Evolutionary conservation across 2,888 invertebrate genomes (phyloP), one percentile per base, ranked within the genome.

Genomic region (Tipula helvola): DNA sequence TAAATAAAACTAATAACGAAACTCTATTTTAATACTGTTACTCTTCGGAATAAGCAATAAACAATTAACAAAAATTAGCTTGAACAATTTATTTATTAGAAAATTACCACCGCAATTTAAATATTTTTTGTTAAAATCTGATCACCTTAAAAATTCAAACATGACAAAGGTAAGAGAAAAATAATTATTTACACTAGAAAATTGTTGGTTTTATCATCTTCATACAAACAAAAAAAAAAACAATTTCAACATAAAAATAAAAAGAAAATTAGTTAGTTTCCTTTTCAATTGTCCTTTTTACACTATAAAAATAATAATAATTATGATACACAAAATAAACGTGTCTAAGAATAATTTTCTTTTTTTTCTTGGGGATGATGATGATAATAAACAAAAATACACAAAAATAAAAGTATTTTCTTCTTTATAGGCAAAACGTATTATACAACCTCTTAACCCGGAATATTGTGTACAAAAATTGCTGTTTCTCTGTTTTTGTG

Each of bases 221-320:
- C 71, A 28, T 28, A 71, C 3, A 71, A 71, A 28, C 71, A 71
- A 28, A 12, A 71, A 57, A 28, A 28, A 28, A 52, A 71, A 71
- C n/a, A 71, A 71, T 71, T 10, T 12, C 52, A 52, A 16, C 8
- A 28, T 57, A 57, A 57, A 57, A 57, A 57, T 18, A 71, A 71
- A 71, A 71, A 10, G 71, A 71, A 71, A 71, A 71, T 71, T 71
- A 71, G 71, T 71, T 71, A 28, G 12, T 71, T 71, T 71, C 8
- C 28, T 71, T 71, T 71, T 71, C 71, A 71, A 71, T 71, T 71
- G 71, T 71, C 71, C 71, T 71, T 57, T 28, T 71, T 71, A 28
- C 71, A 71, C 71, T 71, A 71, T 71, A 71, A 71, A 57, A 71
- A 71, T 71, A 71, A 71, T 71, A 71, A 71, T 71, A 71, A 71